Conservation (phyloP, 1,140 invertebrate genomes). For the Diorhabda elongata region DNA sequence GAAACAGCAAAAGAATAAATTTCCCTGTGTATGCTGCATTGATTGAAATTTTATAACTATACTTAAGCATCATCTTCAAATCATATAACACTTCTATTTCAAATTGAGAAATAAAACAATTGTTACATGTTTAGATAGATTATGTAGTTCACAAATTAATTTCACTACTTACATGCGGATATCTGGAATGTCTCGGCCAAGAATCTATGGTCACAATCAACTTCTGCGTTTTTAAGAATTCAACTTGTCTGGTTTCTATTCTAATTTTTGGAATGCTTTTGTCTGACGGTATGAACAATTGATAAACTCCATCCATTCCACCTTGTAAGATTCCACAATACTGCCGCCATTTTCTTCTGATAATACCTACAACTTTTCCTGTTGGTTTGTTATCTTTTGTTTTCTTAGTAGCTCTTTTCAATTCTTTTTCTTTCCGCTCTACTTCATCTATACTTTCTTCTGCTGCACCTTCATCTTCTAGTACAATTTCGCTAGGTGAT, state of each 20-base stretch:
- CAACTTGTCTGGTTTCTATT: constrained; percentile 87
- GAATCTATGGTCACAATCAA: constrained; percentile 90
- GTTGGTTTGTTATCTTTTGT: constrained; percentile 64
- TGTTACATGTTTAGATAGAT: background rate
- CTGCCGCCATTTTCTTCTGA: constrained; percentile 92
- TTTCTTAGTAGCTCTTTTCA: constrained; percentile 44
- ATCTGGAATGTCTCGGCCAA: constrained; percentile 84
- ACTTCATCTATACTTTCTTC: constrained; percentile 65
- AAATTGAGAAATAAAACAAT: too few relatives aligned
- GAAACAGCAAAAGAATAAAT: too few relatives aligned
- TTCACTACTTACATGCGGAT: constrained; percentile 53
- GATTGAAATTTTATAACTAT: too few relatives aligned
- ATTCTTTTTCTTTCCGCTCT: constrained; percentile 49
- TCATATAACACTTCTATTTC: too few relatives aligned
- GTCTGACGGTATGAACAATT: constrained; percentile 88
- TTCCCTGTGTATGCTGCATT: too few relatives aligned
- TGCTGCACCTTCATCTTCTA: constrained; percentile 71
- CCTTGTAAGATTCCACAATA: constrained; percentile 92
- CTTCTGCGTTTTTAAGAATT: constrained; percentile 73
- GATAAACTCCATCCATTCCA: constrained; percentile 65
- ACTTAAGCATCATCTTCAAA: too few relatives aligned
- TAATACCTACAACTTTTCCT: constrained; percentile 89
- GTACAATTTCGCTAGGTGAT: constrained; percentile 75
- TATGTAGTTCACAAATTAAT: background rate
- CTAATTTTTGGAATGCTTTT: constrained; percentile 84